Base-by-base conservation (phyloP, 1,140 invertebrate species). In the Temnothorax longispinosus region DNA sequence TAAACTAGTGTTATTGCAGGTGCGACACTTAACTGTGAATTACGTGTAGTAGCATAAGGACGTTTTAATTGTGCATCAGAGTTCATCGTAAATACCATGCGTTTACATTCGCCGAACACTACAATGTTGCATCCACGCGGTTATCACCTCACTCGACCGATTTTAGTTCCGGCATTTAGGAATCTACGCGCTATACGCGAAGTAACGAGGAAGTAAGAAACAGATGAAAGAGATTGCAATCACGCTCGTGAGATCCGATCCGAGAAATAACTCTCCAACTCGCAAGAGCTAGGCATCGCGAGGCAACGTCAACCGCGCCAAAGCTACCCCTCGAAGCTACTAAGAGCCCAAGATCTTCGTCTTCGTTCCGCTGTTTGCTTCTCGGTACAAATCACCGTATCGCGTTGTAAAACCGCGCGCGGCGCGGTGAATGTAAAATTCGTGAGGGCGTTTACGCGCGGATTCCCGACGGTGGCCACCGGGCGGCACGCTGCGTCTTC, bases 401-500 rank as follows among this genome's bases (percentile, higher is more conserved):
- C 64, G n/a, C 47, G 8, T 8, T 69, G 47, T 44, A 80, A 80
- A 69, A 56, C 64, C 41, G 35, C 47, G 38, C 47, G 76, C 64
- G 27, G 35, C 35, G 38, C 47, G 76, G n/a, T n/a, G 27, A 60
- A 82, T 38, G 56, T 62, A 44, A 84, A 50, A 84, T 75, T 75
- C 54, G 69, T 32, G 27, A 75, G 62, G 56, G n/a, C 67, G 54
- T 58, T 74, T 58, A 72, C 27, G 77, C 50, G 38, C 50, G 38
- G 38, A 41, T 41, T 41, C 38, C 38, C 38, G 38, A 54, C 35
- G 56, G 3, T 27, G 44, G 18, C 15, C 50, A 52, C 10, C 77
- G 78, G 3, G 3, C 41, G 38, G 72, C 44, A 47, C 27, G 0
- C 7, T 35, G 62, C 74, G 72, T 80, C 76, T 92, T 93, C 88